Base-by-base conservation (phyloP, 1,140 invertebrate species). In the Cyphomyrmex costatus region DNA sequence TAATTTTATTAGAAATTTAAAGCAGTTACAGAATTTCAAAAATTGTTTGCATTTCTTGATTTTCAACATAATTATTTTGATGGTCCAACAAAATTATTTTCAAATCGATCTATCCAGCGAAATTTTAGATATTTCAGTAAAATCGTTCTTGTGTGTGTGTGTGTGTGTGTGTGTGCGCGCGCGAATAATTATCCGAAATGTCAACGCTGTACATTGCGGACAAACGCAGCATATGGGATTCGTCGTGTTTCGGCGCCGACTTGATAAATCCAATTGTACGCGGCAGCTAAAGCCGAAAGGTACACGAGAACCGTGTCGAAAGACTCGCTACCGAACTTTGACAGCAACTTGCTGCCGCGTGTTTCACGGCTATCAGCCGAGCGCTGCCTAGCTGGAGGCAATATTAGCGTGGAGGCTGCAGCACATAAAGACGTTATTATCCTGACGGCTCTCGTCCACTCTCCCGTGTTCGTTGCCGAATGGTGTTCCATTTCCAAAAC, bases 211-310 rank as follows among this genome's bases (percentile, higher is more conserved):
- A 58, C 51, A 21, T 24, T 46, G 33, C 2, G 51, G 19, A 49
- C 65, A 24, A 77, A 51, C 36, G 46, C 36, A 10, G 53, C 33
- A 49, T 19, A 56, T 53, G 61, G 60, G 53, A 63, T 63, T 83
- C 71, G 89, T 85, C 80, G 77, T 42, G 70, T 87, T 85, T 87
- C 85, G 71, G 83, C 61, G 80, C 61, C 61, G 79, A 86, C 70
- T 87, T 85, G 87, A 91, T 91, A 91, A 92, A 92, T 93, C 88
- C 88, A 92, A 92, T 92, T 89, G 87, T 89, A 86, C 84, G 87
- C 88, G 92, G 61, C 86, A 88, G 88, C 90, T 92, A 92, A 74
- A 93, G 91, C 89, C 73, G 91, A 92, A 91, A 86, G 91, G 42
- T 88, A 91, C 90, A 91, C 88, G 91, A 92, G 88, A 73, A 87